Evolutionary conservation across 1,140 invertebrate genomes (phyloP).

Genomic region (Doryteuthis pealeii): DNA sequence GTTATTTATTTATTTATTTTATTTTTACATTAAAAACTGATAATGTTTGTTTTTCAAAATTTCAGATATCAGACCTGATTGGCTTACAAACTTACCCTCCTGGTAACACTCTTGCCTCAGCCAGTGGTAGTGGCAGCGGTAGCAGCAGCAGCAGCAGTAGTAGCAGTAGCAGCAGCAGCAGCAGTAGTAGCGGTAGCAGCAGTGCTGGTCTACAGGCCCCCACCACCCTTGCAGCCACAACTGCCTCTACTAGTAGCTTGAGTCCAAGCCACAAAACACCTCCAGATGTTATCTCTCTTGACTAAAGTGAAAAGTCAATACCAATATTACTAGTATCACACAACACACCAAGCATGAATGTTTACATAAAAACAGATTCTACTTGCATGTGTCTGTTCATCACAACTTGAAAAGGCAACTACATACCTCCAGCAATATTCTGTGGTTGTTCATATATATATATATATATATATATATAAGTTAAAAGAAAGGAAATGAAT

Average conservation of each 20-base stretch:
- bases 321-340: too few relatives aligned
- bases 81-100: not conserved
- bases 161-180: slow-evolving; percentile 17
- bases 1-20: too few relatives aligned
- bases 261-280: not conserved
- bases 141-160: not conserved
- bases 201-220: not conserved
- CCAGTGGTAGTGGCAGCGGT: slow-evolving; percentile 13
- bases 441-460: too few relatives aligned
- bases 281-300: not conserved
- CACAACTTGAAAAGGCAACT: too few relatives aligned
- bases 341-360: too few relatives aligned
- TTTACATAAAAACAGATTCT: too few relatives aligned
- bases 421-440: too few relatives aligned
- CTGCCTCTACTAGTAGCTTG: not conserved
- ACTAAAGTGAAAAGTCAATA: too few relatives aligned
- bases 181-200: not conserved
- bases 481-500: too few relatives aligned
- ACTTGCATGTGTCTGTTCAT: too few relatives aligned
- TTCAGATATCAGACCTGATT: not conserved
- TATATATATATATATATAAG: too few relatives aligned
- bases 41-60: not conserved
- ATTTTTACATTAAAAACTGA: too few relatives aligned
- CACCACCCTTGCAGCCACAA: not conserved
- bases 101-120: slow-evolving; percentile 14